These are phyloP conservation scores for Psilanteris sp. DNA, from an alignment of 1,140 invertebrate species.

Conservation along the genomic window DNA sequence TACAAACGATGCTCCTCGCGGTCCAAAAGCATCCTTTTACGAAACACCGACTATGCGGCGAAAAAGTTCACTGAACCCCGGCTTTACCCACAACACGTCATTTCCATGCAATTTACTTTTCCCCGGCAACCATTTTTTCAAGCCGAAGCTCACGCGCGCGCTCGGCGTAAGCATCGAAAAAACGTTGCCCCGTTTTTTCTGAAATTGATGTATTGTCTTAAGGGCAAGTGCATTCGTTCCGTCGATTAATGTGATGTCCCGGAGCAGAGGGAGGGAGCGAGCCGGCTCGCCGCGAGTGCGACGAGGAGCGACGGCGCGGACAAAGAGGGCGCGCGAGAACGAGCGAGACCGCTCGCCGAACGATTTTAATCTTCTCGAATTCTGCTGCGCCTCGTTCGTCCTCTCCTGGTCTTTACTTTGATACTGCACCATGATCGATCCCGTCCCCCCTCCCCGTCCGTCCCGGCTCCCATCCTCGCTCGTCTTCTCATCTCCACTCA, in stretches of 20 bases:
- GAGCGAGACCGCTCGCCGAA: conserved; percentile 61
- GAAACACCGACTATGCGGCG: not conserved
- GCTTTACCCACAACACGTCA: conserved; percentile 18
- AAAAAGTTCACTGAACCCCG: conserved; percentile 20
- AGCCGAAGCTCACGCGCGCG: not conserved
- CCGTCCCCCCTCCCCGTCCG: conserved; percentile 7
- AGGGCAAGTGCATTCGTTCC: conserved; percentile 52
- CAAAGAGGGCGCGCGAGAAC: conserved; percentile 32
- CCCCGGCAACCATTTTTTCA: conserved; percentile 11
- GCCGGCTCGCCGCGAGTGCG: not conserved
- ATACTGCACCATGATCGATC: conserved; percentile 57
- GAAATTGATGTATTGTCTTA: conserved; percentile 52
- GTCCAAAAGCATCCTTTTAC: too few species aligned
- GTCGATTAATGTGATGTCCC: conserved; percentile 53
- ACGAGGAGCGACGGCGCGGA: not conserved
- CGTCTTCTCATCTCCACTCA: conserved; percentile 15
- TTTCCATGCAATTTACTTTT: conserved; percentile 29
- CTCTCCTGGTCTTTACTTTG: conserved; percentile 59
- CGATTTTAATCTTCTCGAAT: conserved; percentile 73
- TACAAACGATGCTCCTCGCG: too few species aligned
- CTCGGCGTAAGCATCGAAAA: conserved; percentile 7
- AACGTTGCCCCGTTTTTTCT: conserved; percentile 14
- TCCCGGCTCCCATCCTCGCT: conserved; percentile 1
- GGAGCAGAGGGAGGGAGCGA: conserved; percentile 2
- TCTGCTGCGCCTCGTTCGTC: conserved; percentile 55